Percentiles rank a stretch among this genome's conserved stretches.
Conservation (phyloP, 2,888 invertebrate genomes). For the Torymus aiolomorphi region DNA sequence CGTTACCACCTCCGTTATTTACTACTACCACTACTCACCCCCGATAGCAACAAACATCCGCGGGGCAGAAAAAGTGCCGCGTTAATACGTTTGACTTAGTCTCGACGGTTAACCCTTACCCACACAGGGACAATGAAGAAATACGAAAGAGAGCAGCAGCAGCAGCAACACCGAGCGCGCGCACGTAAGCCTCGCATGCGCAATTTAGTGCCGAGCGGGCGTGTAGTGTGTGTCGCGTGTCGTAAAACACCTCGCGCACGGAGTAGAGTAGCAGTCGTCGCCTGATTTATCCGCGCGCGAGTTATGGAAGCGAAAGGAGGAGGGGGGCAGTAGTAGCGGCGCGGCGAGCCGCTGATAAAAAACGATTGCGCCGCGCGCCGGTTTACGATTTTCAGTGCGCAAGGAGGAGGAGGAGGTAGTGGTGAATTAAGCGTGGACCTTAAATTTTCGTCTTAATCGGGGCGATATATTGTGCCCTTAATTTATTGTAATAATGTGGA, state of each 20-base stretch:
- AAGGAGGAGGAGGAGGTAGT: too few species aligned
- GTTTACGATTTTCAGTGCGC: neutral
- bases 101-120: neutral
- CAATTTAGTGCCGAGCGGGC: conserved; percentile 46
- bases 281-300: conserved; percentile 49
- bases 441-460: neutral
- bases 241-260: conserved; percentile 50
- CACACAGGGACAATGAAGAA: conserved; percentile 16
- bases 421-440: neutral
- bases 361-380: neutral
- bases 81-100: conserved; percentile 30
- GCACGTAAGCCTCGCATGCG: conserved; percentile 45
- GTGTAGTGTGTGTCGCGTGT: conserved; percentile 46
- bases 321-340: too few species aligned
- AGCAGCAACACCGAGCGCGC: too few species aligned
- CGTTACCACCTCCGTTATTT: too few species aligned
- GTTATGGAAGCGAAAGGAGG: conserved; percentile 5
- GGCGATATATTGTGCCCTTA: neutral
- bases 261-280: conserved; percentile 30
- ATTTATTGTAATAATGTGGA: neutral
- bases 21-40: too few species aligned
- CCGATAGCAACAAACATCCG: too few species aligned
- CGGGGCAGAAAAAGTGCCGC: conserved; percentile 1
- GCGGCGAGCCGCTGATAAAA: conserved; percentile 21
- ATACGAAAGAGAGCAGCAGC: conserved; percentile 9